A percentile compares a stretch with the other conserved stretches of the same genome.
phyloP scores from a whole-genome alignment of 1,140 invertebrate genomes.

The Apis laboriosa region DNA sequence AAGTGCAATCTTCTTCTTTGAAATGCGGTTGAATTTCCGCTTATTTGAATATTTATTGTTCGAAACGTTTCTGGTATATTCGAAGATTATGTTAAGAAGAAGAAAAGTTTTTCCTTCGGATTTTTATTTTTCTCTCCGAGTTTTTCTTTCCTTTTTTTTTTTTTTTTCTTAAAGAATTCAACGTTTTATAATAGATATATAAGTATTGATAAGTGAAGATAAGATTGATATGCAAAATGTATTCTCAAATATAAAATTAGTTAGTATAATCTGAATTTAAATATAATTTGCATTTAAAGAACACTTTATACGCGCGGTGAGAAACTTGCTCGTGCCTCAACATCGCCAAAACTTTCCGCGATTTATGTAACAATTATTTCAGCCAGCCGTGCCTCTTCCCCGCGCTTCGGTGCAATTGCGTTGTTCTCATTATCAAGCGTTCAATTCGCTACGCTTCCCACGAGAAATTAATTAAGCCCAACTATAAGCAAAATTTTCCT shows the following conservation, averaged over 20 bases:
- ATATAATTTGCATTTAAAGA: neutral
- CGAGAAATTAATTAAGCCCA: conserved; percentile 24
- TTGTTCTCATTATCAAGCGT: conserved; percentile 18
- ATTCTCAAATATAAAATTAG: neutral
- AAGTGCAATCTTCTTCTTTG: too few relatives aligned
- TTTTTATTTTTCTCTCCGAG: too few relatives aligned
- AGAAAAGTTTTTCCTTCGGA: too few relatives aligned
- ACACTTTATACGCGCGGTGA: neutral
- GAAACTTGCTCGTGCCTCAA: neutral
- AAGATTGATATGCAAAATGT: too few relatives aligned
- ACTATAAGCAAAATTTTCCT: conserved; percentile 19
- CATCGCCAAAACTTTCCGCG: conserved; percentile 27
- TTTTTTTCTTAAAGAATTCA: too few relatives aligned
- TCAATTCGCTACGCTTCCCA: conserved; percentile 21
- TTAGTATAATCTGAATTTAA: neutral
- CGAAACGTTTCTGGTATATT: too few relatives aligned
- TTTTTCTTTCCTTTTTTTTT: too few relatives aligned
- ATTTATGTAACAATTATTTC: conserved; percentile 34
- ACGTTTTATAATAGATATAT: too few relatives aligned
- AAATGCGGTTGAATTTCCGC: too few relatives aligned
- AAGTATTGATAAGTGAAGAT: too few relatives aligned
- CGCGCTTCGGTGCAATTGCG: conserved; percentile 2
- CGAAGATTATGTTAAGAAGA: too few relatives aligned
- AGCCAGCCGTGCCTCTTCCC: conserved; percentile 15
- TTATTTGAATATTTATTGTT: too few relatives aligned